phyloP scores from a whole-genome alignment of 92 coral and sea anemone genomes.

The Phenganax marumi region DNA sequence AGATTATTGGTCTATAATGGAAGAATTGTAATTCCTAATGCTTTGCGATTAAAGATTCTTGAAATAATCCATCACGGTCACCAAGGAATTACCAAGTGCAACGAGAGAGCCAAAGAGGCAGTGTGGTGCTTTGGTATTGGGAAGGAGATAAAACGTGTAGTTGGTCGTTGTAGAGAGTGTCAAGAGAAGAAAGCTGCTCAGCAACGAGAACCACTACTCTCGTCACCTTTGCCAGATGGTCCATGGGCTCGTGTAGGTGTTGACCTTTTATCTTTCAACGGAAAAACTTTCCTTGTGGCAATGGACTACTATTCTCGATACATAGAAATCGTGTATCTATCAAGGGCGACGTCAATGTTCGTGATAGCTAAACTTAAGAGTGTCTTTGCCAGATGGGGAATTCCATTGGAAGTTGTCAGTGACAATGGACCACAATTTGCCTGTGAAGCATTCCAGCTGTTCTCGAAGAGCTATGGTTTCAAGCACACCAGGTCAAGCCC shows the following conservation, averaged over 20 bases:
- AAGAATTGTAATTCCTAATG: background rate
- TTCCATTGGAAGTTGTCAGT: constrained; percentile 46
- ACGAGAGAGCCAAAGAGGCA: background rate
- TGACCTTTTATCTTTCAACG: constrained; percentile 40
- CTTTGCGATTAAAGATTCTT: background rate
- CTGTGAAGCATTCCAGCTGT: constrained; percentile 36
- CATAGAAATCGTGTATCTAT: constrained; percentile 30
- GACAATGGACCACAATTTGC: constrained; percentile 59
- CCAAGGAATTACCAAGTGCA: constrained; percentile 1
- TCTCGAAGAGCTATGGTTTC: constrained; percentile 49
- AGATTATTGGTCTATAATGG: constrained; percentile 32
- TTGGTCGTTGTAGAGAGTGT: constrained; percentile 39
- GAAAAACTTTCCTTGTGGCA: constrained; percentile 39
- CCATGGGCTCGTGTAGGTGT: constrained; percentile 54
- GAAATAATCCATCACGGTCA: background rate
- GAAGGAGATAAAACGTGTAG: constrained; percentile 38
- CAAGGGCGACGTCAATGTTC: constrained; percentile 34
- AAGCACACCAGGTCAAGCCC: constrained; percentile 61
- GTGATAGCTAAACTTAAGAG: constrained; percentile 54
- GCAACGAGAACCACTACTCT: constrained; percentile 37
- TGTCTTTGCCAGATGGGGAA: constrained; percentile 63
- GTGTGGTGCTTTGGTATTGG: constrained; percentile 49
- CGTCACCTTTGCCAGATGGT: constrained; percentile 41
- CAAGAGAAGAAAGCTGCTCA: constrained; percentile 37
- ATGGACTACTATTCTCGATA: constrained; percentile 52